These are phyloP conservation scores for Willisornis vidua DNA, from an alignment of 2,113 vertebrate species.

Conservation along the genomic window DNA sequence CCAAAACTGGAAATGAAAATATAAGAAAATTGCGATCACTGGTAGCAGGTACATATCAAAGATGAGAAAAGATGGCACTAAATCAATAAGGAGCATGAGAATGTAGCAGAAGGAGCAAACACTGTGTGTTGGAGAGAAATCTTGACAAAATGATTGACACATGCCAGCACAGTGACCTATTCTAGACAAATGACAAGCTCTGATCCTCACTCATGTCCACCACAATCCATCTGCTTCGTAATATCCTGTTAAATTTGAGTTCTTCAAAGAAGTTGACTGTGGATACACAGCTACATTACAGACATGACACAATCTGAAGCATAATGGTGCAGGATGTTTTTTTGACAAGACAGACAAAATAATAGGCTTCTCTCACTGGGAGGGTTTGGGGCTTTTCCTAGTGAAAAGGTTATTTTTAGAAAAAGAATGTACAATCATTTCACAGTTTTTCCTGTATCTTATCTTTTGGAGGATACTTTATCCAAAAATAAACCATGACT, in stretches of 20 bases:
- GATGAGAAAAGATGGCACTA: background rate
- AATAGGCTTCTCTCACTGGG: background rate
- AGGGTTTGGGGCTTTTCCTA: background rate
- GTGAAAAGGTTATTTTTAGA: background rate
- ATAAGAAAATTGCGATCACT: background rate
- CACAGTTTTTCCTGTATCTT: background rate
- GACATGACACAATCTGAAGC: background rate
- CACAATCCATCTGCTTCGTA: background rate
- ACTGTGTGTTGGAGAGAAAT: background rate
- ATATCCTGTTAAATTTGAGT: background rate
- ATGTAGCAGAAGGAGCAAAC: background rate
- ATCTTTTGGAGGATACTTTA: background rate
- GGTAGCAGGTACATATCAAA: background rate
- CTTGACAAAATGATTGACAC: background rate
- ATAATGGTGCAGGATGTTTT: background rate
- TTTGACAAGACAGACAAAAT: background rate
- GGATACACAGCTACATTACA: background rate
- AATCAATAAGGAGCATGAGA: background rate
- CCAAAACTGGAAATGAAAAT: background rate
- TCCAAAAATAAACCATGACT: background rate
- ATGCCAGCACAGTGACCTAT: fast-evolving
- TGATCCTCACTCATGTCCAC: background rate
- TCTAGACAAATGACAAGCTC: background rate
- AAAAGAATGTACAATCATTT: background rate
- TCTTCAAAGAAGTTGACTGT: background rate